Evolutionary conservation across 2,888 invertebrate species (phyloP).

Genomic region (Acleris literana): DNA sequence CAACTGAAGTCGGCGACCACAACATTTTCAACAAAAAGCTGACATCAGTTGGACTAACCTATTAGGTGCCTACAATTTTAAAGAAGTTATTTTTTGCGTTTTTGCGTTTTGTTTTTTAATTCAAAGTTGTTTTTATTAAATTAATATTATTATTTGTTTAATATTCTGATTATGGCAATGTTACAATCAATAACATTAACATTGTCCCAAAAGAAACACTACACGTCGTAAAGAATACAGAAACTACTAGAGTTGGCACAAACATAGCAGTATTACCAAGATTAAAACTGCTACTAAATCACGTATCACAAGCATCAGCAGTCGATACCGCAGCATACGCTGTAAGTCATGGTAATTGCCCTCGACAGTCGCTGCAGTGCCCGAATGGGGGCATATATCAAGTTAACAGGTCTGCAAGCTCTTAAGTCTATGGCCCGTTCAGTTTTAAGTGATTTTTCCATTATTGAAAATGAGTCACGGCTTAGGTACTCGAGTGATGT

Average conservation of each 20-base stretch:
- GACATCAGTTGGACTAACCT: too few relatives aligned
- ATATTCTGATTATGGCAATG: too few relatives aligned
- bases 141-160: too few relatives aligned
- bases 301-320: conserved; percentile 29
- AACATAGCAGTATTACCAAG: conserved; percentile 28
- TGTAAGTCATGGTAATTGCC: conserved; percentile 60
- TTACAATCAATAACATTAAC: not conserved
- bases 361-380: conserved; percentile 46
- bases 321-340: conserved; percentile 47
- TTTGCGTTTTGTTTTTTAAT: too few relatives aligned
- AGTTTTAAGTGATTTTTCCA: conserved; percentile 20
- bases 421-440: conserved; percentile 41
- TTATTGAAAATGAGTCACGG: conserved; percentile 14
- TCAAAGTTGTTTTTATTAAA: too few relatives aligned
- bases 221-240: conserved; percentile 9
- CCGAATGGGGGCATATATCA: conserved; percentile 57
- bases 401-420: conserved; percentile 52
- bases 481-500: not conserved
- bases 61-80: too few relatives aligned
- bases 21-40: too few relatives aligned
- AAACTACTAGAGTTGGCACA: conserved; percentile 29
- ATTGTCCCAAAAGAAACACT: not conserved
- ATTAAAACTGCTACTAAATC: conserved; percentile 33
- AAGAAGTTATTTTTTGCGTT: too few relatives aligned
- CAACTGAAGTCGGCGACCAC: too few relatives aligned